These are phyloP conservation scores for Pristionchus arcanus DNA, from an alignment of 2,888 invertebrate species.

Conservation along the genomic window DNA sequence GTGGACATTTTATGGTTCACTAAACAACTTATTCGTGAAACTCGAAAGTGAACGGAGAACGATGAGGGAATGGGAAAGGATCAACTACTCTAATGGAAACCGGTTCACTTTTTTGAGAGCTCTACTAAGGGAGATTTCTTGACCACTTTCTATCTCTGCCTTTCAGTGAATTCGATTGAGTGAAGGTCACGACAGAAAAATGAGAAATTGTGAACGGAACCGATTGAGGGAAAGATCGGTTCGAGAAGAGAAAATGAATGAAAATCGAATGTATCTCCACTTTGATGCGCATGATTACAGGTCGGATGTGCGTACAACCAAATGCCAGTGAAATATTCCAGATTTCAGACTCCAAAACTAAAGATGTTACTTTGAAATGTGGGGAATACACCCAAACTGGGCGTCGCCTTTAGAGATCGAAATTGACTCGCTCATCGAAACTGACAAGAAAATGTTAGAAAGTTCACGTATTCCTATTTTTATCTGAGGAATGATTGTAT, in stretches of 20 bases:
- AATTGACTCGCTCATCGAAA: not conserved
- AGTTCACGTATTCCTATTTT: conserved; percentile 14
- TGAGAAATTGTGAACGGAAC: not conserved
- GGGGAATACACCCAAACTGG: not conserved
- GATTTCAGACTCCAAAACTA: not conserved
- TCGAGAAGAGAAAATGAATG: not conserved
- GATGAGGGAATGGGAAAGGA: not conserved
- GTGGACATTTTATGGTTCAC: conserved; percentile 11
- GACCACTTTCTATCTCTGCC: conserved; percentile 21
- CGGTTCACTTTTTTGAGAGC: conserved; percentile 44
- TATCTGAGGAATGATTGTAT: not conserved
- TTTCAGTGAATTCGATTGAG: conserved; percentile 19
- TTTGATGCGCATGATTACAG: not conserved
- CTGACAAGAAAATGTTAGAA: not conserved
- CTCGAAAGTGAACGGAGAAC: not conserved
- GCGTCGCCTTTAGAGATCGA: conserved; percentile 44
- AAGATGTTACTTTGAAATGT: not conserved
- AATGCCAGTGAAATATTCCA: not conserved
- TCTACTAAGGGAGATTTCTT: conserved; percentile 16
- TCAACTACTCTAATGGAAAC: not conserved
- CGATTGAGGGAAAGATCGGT: not conserved
- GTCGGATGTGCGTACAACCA: not conserved
- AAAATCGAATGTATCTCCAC: not conserved
- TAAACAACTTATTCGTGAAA: not conserved
- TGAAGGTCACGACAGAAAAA: conserved; percentile 38